phyloP scores from a whole-genome alignment of 92 coral and sea anemone species.

The Montipora capitata region DNA sequence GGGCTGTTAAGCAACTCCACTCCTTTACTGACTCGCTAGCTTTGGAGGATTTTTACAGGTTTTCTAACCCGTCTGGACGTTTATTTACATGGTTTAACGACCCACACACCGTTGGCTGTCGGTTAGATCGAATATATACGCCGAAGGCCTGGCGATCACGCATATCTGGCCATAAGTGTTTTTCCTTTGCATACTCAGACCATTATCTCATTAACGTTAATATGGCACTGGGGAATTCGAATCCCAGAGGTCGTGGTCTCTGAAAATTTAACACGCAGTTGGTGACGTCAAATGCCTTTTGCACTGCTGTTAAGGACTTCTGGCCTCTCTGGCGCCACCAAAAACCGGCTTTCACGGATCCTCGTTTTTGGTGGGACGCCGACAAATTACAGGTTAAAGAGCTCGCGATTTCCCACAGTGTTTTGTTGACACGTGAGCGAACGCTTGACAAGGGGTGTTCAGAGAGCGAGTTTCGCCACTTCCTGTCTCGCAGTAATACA shows the following conservation, averaged over 20 bases:
- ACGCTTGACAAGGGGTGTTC: background rate
- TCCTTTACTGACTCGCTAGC: background rate
- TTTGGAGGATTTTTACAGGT: too few relatives aligned
- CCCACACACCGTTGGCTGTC: too few relatives aligned
- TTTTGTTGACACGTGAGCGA: background rate
- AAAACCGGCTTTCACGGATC: background rate
- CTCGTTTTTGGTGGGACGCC: slow-evolving; percentile 13
- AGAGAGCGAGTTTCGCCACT: background rate
- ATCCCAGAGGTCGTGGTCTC: slow-evolving; percentile 16
- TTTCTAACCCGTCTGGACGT: too few relatives aligned
- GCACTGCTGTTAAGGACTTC: background rate
- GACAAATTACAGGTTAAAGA: background rate
- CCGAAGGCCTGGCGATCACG: too few relatives aligned
- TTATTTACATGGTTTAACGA: too few relatives aligned
- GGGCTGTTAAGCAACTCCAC: background rate
- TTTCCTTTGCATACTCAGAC: too few relatives aligned
- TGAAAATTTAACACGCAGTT: slow-evolving; percentile 10
- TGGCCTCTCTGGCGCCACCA: slow-evolving; percentile 20
- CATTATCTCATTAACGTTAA: too few relatives aligned
- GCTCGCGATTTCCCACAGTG: background rate
- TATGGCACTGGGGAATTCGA: background rate
- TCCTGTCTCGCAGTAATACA: background rate
- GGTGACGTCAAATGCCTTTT: background rate
- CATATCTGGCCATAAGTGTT: too few relatives aligned
- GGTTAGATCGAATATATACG: too few relatives aligned